Evolutionary conservation across 1,140 invertebrate species (phyloP).

Genomic region (Helicoverpa zea): DNA sequence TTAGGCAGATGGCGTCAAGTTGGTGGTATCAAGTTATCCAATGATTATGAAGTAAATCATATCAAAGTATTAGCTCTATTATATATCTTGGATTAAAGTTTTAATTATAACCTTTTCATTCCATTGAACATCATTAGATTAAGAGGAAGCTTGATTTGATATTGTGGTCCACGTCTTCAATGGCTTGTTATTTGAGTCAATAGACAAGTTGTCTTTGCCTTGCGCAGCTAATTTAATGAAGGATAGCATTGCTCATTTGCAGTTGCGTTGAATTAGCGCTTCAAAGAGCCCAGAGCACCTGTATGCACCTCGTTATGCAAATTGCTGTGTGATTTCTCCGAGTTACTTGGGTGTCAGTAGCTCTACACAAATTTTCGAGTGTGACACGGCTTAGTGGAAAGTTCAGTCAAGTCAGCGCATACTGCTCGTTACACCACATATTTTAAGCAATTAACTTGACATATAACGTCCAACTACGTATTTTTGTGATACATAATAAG

Average conservation of each 20-base stretch:
- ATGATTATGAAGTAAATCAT: background rate
- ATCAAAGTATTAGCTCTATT: background rate
- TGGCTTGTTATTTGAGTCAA: background rate
- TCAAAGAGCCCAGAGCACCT: conserved; percentile 48
- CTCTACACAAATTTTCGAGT: conserved; percentile 48
- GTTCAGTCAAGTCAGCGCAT: conserved; percentile 2
- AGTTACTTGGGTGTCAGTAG: conserved; percentile 49
- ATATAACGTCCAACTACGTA: background rate
- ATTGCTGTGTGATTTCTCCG: conserved; percentile 57
- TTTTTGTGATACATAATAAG: too few species aligned
- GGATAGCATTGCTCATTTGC: conserved; percentile 51
- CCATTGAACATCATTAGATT: conserved; percentile 9
- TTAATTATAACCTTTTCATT: background rate
- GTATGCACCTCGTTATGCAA: conserved; percentile 57
- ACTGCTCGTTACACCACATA: conserved; percentile 17
- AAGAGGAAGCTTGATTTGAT: background rate
- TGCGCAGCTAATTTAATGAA: conserved; percentile 50
- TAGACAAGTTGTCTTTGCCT: background rate
- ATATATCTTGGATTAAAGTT: conserved; percentile 1
- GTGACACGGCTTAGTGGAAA: conserved; percentile 32
- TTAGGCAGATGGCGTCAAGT: conserved; percentile 21
- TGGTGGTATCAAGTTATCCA: background rate
- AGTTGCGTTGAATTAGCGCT: conserved; percentile 32
- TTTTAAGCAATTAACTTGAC: conserved; percentile 12
- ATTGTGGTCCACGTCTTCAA: background rate